Evolutionary conservation across 2,113 vertebrate genomes (phyloP), one percentile per base, ranked within the genome.

Genomic region (Microcebus lehilahytsara): DNA sequence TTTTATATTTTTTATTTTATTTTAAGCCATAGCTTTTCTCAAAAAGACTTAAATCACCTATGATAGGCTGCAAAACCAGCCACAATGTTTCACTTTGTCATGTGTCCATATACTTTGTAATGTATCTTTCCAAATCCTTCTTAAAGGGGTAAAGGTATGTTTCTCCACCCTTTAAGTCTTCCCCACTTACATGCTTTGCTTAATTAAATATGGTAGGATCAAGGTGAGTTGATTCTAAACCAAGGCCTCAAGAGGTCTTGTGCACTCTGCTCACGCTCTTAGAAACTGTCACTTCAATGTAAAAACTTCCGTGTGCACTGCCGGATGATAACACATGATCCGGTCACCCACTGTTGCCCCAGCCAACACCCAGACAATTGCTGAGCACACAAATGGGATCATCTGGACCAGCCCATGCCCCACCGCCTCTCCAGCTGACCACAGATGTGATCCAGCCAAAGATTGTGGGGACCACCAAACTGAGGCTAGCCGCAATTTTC

Each of bases 61-160:
- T 32, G 7, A 11, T 30, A 17, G 53, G 40, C 25, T 30, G 14
- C 20, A 67, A 69, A 66, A n/a, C 27, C 6, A 9, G 51, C 46
- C 30, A 71, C 32, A 40, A 12, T 56, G 56, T 23, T 93, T 17
- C 17, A n/a, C 6, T 49, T 84, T 11, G 49, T 1, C 23, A 16
- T 12, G 1, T 37, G 37, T 53, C 11, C 11, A 4, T 42, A 22
- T 23, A 30, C 40, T 71, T 75, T 25, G 1, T 23, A 12, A 40
- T 3, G 17, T 23, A 40, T 2, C n/a, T 6, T 34, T 69, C 9
- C 42, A 66, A 3, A 17, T 58, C 32, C n/a, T 81, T 66, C 51
- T 46, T 74, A 22, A 62, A n/a, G 22, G 6, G 1, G 0, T 67
- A 11, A 32, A 34, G 2, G 2, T 40, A 4, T 12, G 19, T 0